Evolutionary conservation across 1,140 invertebrate species (phyloP), one percentile per base, ranked within the genome.

Genomic region (Dolichoris vasculosae): DNA sequence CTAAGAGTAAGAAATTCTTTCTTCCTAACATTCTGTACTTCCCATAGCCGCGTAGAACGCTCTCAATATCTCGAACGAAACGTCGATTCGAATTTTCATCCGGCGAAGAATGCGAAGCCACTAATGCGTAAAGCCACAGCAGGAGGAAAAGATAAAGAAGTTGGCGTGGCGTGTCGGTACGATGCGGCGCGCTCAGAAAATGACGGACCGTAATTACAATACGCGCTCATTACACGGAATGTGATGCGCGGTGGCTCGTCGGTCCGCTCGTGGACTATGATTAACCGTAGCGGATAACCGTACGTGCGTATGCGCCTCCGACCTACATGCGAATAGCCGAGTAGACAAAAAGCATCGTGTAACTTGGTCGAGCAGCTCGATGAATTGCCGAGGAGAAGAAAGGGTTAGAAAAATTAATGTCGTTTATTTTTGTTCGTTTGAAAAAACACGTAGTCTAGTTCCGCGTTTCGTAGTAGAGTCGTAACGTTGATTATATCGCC

Each of bases 191-290:
- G 3, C n/a, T n/a, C 7, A 69, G 35, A 69, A 69, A 69, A 69
- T 38, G 67, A 69, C 6, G 32, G 11, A 15, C 17, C 0, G 67
- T 69, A 69, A 69, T 69, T 69, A 69, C 67, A 69, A 69, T 69
- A 69, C 67, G 67, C 35, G 20, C 67, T 69, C 67, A 35, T 69
- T 69, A 35, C 67, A 69, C 35, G 32, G 67, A 69, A 69, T 69
- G 67, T 69, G 35, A 69, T 38, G 35, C 17, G 35, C 35, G 35
- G 35, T 69, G 30, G 32, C 67, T 7, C 30, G 32, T 20, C 15
- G 11, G 30, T 30, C 7, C 11, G 32, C 67, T 6, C 67, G 11
- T 17, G 7, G 15, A 0, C 67, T 69, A 38, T 69, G 30, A 69
- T 69, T 69, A 69, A 38, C 32, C 32, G 35, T 69, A 13, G 67